Evolutionary conservation across 64 coral and sea anemone species (phyloP), one percentile per base, ranked within the genome.

Genomic region (Porites lutea): DNA sequence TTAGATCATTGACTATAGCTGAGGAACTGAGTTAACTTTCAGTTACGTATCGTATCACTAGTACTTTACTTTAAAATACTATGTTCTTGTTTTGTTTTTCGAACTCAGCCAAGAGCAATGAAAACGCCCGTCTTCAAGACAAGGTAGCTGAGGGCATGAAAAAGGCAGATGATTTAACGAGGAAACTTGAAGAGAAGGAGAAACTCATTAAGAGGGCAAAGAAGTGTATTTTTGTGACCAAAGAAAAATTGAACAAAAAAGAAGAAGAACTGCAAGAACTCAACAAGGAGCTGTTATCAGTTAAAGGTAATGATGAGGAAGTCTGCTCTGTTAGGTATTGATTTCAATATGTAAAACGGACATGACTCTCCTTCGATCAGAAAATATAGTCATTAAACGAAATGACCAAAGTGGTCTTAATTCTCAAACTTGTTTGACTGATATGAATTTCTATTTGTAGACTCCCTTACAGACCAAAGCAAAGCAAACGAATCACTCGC

Each of bases 131-230:
- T 52, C 74, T 77, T n/a, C 48, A 53, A 52, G 48, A 77, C 16
- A 77, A 77, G 19, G 14, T 77, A 19, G 52, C 74, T 2, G 48
- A 77, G 49, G 74, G 4, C 14, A 16, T 52, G 49, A 77, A 52
- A 20, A 77, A 53, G 48, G 48, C 5, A 13, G 20, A 9, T 77
- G 74, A 77, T 52, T 77, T 77, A 3, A 19, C 47, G 20, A 54
- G 53, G 74, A 52, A 77, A 77, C 10, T 77, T 4, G 48, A 77
- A 77, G 74, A 52, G 4, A 77, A 77, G 53, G 74, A 77, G 12
- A 13, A 77, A 18, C 16, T 52, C 48, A 52, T 52, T 5, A 52
- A 77, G 74, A 77, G 53, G 4, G 74, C 74, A 52, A 77, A 77
- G 48, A 77, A 52, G 18, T 50, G 18, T 52, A 18, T 77, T 52